phyloP scores from a whole-genome alignment of 1,140 invertebrate genomes.

The Brachionus koreanus region DNA sequence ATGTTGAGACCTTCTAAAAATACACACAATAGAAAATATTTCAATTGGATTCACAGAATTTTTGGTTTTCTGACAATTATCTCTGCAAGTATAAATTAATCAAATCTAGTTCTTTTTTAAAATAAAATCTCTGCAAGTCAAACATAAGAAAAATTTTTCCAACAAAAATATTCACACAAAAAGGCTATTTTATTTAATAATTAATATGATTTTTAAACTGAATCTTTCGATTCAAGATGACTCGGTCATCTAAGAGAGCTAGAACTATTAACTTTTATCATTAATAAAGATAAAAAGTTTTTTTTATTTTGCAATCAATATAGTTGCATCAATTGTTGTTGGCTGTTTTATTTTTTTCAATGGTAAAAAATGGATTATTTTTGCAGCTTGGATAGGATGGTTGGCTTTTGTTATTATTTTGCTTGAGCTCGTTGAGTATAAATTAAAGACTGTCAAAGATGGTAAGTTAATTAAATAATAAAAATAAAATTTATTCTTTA shows the following conservation, averaged over 20 bases:
- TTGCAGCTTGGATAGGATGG: neutral
- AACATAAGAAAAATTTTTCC: no score
- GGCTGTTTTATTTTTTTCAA: neutral
- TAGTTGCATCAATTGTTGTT: neutral
- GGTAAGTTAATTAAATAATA: neutral
- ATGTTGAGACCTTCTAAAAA: neutral
- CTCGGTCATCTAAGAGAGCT: no score
- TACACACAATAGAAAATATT: neutral
- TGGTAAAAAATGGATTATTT: neutral
- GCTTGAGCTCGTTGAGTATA: neutral
- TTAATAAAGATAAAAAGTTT: neutral
- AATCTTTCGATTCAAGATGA: no score
- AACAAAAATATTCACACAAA: no score
- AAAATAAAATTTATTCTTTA: neutral
- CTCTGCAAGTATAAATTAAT: neutral
- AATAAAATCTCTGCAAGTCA: no score
- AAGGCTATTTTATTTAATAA: no score
- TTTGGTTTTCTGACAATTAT: neutral
- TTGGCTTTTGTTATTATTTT: neutral
- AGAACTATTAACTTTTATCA: no score
- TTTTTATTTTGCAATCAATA: neutral
- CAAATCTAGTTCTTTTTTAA: no score
- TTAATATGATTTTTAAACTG: no score
- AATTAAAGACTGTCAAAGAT: neutral
- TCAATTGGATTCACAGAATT: slow-evolving; percentile 1